A percentile compares a stretch with the other conserved stretches of the same genome.
Evolutionary conservation across 2,888 invertebrate genomes (phyloP).

Genomic region (Biston betularia): DNA sequence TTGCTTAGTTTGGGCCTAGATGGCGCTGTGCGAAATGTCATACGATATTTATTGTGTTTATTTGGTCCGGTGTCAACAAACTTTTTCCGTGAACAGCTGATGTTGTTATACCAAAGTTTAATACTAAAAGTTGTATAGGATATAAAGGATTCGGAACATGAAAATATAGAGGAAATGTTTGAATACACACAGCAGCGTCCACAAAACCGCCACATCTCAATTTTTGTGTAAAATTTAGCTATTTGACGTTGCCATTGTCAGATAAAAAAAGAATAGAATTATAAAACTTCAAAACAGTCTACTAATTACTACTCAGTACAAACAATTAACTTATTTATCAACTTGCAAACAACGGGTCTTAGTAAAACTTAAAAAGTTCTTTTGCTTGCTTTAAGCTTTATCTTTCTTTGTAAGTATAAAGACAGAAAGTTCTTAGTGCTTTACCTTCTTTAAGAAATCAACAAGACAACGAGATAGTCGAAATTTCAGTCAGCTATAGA

Average conservation of each 20-base stretch:
- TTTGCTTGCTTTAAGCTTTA: constrained; percentile 60
- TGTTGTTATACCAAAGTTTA: too few species aligned
- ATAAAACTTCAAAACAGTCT: constrained; percentile 36
- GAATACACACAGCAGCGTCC: too few species aligned
- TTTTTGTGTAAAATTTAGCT: too few species aligned
- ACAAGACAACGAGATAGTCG: constrained; percentile 41
- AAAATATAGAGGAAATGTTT: too few species aligned
- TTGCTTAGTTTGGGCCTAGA: too few species aligned
- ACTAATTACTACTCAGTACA: constrained; percentile 33
- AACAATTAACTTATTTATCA: constrained; percentile 56
- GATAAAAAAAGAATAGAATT: constrained; percentile 1
- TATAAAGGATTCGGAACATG: too few species aligned
- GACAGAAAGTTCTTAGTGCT: constrained; percentile 34
- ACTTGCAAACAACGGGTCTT: constrained; percentile 53
- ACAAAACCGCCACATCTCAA: too few species aligned
- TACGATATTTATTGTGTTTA: too few species aligned
- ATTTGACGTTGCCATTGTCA: background rate
- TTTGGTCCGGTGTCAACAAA: too few species aligned
- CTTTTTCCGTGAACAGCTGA: too few species aligned
- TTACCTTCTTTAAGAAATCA: constrained; percentile 51
- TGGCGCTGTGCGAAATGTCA: too few species aligned
- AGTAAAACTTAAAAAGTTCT: constrained; percentile 59
- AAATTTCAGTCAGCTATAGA: background rate
- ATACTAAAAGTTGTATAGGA: too few species aligned
- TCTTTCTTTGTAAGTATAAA: constrained; percentile 57